These are phyloP conservation scores for Dicranocentrus wangi DNA, from an alignment of 2,888 invertebrate genomes.

Conservation along the genomic window DNA sequence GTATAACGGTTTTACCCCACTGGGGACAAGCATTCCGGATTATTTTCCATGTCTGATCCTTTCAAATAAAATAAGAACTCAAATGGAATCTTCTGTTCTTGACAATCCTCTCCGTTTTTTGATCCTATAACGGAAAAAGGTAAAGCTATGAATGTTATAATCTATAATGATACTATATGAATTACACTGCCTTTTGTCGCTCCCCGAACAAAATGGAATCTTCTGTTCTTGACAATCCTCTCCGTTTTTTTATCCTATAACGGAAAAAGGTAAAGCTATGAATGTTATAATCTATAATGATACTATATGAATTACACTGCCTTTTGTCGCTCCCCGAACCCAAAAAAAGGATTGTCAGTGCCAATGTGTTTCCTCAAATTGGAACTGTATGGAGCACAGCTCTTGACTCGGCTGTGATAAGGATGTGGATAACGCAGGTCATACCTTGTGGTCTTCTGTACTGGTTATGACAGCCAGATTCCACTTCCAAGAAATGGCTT, in stretches of 20 bases:
- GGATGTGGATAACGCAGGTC: not conserved
- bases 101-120: not conserved
- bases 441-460: no score
- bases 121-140: not conserved
- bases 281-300: no score
- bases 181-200: no score
- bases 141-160: no score
- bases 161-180: no score
- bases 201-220: no score
- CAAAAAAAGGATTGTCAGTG: no score
- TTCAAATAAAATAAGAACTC: constrained; percentile 9
- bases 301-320: no score
- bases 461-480: no score
- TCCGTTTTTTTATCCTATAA: not conserved
- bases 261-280: no score
- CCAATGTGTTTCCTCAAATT: not conserved
- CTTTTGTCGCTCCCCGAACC: no score
- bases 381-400: not conserved
- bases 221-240: constrained; percentile 17
- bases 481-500: no score
- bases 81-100: constrained; percentile 13
- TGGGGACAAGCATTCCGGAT: not conserved
- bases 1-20: not conserved
- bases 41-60: not conserved
- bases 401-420: not conserved